These are phyloP conservation scores for Cecropterus lyciades DNA, from an alignment of 1,140 invertebrate species.

Conservation along the genomic window DNA sequence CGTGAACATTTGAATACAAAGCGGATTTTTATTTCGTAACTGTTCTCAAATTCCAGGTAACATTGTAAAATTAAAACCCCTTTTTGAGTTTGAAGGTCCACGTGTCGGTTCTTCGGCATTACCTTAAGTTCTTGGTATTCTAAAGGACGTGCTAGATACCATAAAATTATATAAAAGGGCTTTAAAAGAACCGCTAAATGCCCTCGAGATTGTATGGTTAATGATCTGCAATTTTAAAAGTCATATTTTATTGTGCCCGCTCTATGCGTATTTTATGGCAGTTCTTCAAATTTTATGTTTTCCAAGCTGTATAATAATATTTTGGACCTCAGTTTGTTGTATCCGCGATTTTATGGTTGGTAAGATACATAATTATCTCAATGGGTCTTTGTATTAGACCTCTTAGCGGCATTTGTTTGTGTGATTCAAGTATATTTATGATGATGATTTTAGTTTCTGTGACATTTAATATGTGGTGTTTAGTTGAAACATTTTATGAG, in stretches of 20 bases:
- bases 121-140: conserved; percentile 53
- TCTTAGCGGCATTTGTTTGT: conserved; percentile 11
- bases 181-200: conserved; percentile 43
- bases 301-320: conserved; percentile 34
- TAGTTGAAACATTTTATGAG: not conserved
- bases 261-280: conserved; percentile 52
- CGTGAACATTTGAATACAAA: conserved; percentile 39
- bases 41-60: conserved; percentile 51
- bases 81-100: conserved; percentile 58
- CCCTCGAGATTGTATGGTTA: conserved; percentile 48
- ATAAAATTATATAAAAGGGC: conserved; percentile 60
- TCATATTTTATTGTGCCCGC: conserved; percentile 61
- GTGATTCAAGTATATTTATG: not conserved
- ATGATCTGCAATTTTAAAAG: conserved; percentile 63
- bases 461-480: conserved; percentile 4
- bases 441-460: conserved; percentile 5
- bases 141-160: conserved; percentile 63
- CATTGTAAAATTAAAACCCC: conserved; percentile 54
- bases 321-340: conserved; percentile 40
- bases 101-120: conserved; percentile 52
- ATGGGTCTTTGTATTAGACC: conserved; percentile 29
- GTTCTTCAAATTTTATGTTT: conserved; percentile 48
- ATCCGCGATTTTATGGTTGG: conserved; percentile 63
- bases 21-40: conserved; percentile 35
- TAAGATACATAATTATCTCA: conserved; percentile 40